Evolutionary conservation across 1,140 invertebrate species (phyloP).

Genomic region (Papilio machaon): DNA sequence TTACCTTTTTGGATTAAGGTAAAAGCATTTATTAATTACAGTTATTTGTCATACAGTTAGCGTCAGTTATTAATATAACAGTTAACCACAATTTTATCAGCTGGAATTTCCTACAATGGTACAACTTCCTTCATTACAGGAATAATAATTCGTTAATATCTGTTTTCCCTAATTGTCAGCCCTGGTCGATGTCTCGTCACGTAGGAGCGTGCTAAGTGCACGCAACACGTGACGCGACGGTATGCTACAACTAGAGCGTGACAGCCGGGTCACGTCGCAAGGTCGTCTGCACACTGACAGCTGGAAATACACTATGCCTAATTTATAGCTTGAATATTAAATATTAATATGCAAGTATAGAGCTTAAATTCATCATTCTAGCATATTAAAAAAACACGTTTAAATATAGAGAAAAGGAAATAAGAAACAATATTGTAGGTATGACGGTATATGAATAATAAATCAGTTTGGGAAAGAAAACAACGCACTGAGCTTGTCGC

Average conservation of each 20-base stretch:
- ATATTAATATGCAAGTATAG: neutral
- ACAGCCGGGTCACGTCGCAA: constrained; percentile 24
- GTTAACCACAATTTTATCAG: no score
- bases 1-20: no score
- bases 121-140: neutral
- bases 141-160: neutral
- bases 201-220: constrained; percentile 33
- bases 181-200: constrained; percentile 23
- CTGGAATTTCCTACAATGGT: neutral
- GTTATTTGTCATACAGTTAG: no score
- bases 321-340: constrained; percentile 1
- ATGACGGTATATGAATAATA: constrained; percentile 9
- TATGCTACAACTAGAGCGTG: constrained; percentile 26
- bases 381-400: neutral
- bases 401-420: neutral
- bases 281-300: constrained; percentile 26
- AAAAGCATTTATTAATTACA: no score
- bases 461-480: constrained; percentile 9
- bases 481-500: neutral
- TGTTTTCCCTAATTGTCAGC: neutral
- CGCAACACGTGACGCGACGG: constrained; percentile 33
- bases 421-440: constrained; percentile 25
- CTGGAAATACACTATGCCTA: neutral
- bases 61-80: no score
- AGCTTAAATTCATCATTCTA: no score